Evolutionary conservation across 2,797 vertebrate genomes (phyloP).

Genomic region (Pangasius krempfi): DNA sequence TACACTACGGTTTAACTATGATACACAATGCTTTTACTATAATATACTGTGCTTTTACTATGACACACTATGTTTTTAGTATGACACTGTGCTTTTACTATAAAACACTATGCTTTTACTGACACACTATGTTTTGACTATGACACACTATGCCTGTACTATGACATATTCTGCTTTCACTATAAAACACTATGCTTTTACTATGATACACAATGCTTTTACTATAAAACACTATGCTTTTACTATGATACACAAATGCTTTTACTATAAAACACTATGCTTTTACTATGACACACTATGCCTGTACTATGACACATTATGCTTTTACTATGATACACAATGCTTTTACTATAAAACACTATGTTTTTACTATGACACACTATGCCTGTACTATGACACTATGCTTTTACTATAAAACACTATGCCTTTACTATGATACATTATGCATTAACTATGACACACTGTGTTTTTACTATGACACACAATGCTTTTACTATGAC

Average conservation of each 20-base stretch:
- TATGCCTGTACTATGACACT: not conserved
- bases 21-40: no score
- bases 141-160: not conserved
- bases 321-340: not conserved
- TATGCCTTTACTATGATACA: not conserved
- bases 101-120: not conserved
- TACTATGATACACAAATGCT: not conserved
- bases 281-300: not conserved
- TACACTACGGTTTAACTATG: not conserved
- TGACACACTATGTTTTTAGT: not conserved
- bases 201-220: not conserved
- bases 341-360: not conserved
- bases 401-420: not conserved
- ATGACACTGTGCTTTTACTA: not conserved
- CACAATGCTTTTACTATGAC: not conserved
- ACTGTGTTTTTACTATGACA: not conserved
- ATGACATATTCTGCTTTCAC: not conserved
- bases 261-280: not conserved
- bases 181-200: not conserved
- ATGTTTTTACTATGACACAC: not conserved
- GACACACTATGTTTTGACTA: not conserved
- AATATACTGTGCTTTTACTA: not conserved
- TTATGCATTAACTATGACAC: not conserved
- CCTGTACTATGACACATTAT: not conserved
- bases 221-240: not conserved